phyloP scores from a whole-genome alignment of 2,888 invertebrate species.

The Noctua pronuba region DNA sequence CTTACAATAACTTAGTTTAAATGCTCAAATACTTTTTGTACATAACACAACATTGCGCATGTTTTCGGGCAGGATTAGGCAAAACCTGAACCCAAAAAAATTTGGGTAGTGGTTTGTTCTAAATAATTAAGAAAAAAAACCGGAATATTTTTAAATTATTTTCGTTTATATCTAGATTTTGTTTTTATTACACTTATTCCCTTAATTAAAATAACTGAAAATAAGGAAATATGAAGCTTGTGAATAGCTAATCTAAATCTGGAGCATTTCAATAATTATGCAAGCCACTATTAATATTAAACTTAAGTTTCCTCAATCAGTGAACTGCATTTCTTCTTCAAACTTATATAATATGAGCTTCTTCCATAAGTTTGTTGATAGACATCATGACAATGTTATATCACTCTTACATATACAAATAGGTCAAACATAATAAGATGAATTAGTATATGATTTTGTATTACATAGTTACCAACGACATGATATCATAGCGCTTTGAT shows the following conservation, averaged over 20 bases:
- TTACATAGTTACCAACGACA: not conserved
- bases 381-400: slow-evolving; percentile 38
- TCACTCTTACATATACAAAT: slow-evolving; percentile 28
- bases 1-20: too few relatives aligned
- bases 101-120: too few relatives aligned
- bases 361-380: slow-evolving; percentile 24
- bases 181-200: not conserved
- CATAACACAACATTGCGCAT: not conserved
- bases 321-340: slow-evolving; percentile 31
- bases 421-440: slow-evolving; percentile 19
- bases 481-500: not conserved
- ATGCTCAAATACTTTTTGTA: not conserved
- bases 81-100: too few relatives aligned
- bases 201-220: not conserved
- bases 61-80: not conserved
- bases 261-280: slow-evolving; percentile 30
- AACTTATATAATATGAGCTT: slow-evolving; percentile 32
- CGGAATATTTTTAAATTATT: not conserved
- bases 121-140: not conserved
- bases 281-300: slow-evolving; percentile 28
- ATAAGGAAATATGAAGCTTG: not conserved
- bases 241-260: not conserved
- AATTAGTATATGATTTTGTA: not conserved
- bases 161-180: not conserved
- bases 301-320: slow-evolving; percentile 44